These are phyloP conservation scores for Salvelinus fontinalis DNA, from an alignment of 2,113 vertebrate genomes.

Conservation along the genomic window DNA sequence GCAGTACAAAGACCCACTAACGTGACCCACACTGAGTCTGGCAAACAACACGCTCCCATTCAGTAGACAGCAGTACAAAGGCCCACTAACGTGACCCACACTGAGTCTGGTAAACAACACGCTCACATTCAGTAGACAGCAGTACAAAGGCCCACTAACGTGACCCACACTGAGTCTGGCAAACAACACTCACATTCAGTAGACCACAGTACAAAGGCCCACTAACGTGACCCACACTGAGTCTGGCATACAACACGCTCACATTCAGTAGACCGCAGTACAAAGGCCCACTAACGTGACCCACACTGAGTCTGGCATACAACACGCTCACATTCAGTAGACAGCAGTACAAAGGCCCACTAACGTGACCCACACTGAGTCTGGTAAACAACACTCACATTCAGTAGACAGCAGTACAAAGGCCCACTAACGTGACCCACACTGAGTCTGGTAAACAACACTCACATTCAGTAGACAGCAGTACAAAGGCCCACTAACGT, in stretches of 20 bases:
- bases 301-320: slow-evolving; percentile 52
- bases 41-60: no score
- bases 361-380: no score
- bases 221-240: neutral
- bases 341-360: slow-evolving; percentile 54
- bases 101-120: no score
- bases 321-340: slow-evolving; percentile 48
- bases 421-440: neutral
- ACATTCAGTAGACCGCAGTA: neutral
- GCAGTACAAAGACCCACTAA: slow-evolving; percentile 36
- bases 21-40: no score
- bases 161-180: no score
- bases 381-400: no score
- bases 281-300: neutral
- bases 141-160: slow-evolving; percentile 36
- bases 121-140: no score
- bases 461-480: no score
- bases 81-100: neutral
- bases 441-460: no score
- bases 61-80: slow-evolving; percentile 36
- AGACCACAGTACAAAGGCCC: slow-evolving; percentile 34
- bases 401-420: no score
- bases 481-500: slow-evolving; percentile 36
- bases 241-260: neutral
- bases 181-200: no score